Evolutionary conservation across 2,888 invertebrate species (phyloP).

Genomic region (Escarpia spicata): DNA sequence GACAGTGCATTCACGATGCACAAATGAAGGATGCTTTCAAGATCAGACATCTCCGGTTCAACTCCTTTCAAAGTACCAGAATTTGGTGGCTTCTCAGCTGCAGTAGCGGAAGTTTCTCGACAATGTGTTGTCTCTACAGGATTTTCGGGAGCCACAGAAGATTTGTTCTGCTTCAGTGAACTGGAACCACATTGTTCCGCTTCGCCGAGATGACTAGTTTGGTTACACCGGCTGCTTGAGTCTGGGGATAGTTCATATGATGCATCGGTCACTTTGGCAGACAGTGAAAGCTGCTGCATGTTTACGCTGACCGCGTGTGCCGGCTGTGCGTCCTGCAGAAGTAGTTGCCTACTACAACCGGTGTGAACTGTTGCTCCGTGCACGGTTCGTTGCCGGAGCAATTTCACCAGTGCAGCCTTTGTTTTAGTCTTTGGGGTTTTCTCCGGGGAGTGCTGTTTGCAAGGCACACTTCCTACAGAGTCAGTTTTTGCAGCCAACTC

Average conservation of each 20-base stretch:
- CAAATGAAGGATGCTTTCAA: neutral
- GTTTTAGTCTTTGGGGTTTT: neutral
- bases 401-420: neutral
- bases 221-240: neutral
- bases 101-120: neutral
- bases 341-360: neutral
- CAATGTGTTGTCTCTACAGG: neutral
- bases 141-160: neutral
- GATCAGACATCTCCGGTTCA: neutral
- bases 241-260: neutral
- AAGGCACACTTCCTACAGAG: neutral
- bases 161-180: neutral
- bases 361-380: neutral
- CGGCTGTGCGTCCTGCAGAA: neutral
- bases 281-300: neutral
- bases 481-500: neutral
- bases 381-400: neutral
- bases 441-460: neutral
- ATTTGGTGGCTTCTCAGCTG: neutral
- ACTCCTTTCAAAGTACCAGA: neutral
- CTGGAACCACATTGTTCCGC: neutral
- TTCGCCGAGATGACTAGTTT: neutral
- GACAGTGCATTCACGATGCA: neutral
- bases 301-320: neutral
- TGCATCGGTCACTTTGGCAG: neutral